phyloP scores from a whole-genome alignment of 2,888 invertebrate species.

The Cephus spinipes region DNA sequence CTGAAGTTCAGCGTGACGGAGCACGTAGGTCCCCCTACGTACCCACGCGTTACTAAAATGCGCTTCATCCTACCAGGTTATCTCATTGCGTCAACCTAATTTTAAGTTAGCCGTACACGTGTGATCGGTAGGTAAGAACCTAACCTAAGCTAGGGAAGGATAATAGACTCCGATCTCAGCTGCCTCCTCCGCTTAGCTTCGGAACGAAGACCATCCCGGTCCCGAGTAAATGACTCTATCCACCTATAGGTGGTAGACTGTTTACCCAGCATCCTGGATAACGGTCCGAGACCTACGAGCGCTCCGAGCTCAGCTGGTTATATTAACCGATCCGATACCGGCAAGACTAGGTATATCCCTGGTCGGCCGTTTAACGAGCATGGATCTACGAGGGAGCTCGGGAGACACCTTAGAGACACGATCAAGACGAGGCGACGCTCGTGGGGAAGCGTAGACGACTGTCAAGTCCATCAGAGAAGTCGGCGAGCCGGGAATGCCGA shows the following conservation, averaged over 20 bases:
- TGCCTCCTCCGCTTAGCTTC: neutral
- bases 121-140: neutral
- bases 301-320: neutral
- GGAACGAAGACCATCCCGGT: neutral
- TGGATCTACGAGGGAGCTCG: neutral
- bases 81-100: neutral
- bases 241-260: neutral
- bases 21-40: neutral
- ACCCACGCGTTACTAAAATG: neutral
- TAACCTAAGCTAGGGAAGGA: neutral
- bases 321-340: neutral
- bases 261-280: neutral
- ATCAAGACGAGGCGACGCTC: neutral
- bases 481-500: constrained; percentile 57
- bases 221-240: neutral
- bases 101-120: neutral
- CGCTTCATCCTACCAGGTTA: neutral
- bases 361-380: neutral
- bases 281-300: neutral
- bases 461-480: constrained; percentile 36
- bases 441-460: neutral
- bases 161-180: neutral
- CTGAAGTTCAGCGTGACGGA: neutral
- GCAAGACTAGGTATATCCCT: neutral
- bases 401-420: neutral